These are phyloP conservation scores for Ifrita kowaldi DNA, from an alignment of 2,113 vertebrate species.

Conservation along the genomic window DNA sequence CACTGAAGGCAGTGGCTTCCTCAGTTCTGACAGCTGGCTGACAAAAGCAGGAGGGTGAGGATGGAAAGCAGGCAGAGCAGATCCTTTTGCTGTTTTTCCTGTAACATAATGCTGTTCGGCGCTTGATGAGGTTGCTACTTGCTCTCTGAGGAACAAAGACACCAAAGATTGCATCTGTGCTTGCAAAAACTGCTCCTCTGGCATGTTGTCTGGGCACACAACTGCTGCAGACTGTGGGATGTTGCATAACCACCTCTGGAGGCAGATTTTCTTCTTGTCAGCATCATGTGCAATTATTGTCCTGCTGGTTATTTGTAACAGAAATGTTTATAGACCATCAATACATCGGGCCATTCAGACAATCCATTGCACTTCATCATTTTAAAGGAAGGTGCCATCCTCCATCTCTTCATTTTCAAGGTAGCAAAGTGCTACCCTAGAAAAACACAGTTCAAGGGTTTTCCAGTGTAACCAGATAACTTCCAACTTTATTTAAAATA, in stretches of 20 bases:
- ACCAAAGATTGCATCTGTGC: not conserved
- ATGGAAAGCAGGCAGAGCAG: not conserved
- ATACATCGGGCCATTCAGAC: slow-evolving; percentile 9
- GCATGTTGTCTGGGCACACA: not conserved
- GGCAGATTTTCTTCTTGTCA: slow-evolving; percentile 38
- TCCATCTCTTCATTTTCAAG: not conserved
- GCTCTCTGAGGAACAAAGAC: not conserved
- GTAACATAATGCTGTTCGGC: not conserved
- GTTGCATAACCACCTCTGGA: slow-evolving; percentile 30
- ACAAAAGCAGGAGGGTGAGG: not conserved
- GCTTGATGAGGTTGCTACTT: not conserved
- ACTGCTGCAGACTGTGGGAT: slow-evolving; percentile 9
- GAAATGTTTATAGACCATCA: slow-evolving; percentile 77
- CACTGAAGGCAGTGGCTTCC: not conserved
- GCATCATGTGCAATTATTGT: slow-evolving; percentile 43
- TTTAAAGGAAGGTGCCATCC: slow-evolving; percentile 55
- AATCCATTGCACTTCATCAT: slow-evolving; percentile 67
- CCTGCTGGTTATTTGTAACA: slow-evolving; percentile 60
- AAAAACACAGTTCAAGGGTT: slow-evolving; percentile 10
- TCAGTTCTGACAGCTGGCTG: not conserved
- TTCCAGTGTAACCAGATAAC: slow-evolving; percentile 51
- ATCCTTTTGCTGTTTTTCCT: not conserved
- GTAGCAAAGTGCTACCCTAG: not conserved
- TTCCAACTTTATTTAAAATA: not conserved
- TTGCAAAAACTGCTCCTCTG: not conserved